Percentiles rank a stretch among this genome's conserved stretches.
Conservation (phyloP, 2,113 vertebrate genomes). For the Scytalopus superciliaris region DNA sequence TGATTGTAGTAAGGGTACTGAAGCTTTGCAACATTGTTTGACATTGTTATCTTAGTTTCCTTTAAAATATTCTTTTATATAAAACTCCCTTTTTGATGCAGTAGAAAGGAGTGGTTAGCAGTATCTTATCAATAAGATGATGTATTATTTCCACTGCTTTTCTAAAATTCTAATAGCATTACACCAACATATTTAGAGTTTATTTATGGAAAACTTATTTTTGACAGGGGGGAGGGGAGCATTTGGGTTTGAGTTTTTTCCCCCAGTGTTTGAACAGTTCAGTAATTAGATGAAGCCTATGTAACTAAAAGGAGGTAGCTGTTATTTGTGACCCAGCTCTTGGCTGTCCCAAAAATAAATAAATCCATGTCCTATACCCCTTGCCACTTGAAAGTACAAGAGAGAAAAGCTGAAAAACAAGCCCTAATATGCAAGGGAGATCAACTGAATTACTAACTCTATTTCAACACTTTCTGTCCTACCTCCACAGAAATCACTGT, state of each 20-base stretch:
- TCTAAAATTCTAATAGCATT: neutral
- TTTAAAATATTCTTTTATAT: neutral
- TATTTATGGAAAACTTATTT: neutral
- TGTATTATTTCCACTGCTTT: neutral
- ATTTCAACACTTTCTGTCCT: neutral
- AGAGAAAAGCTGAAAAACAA: neutral
- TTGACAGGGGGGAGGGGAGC: rapidly evolving
- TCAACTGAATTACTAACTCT: neutral
- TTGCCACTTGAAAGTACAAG: neutral
- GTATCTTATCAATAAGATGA: neutral
- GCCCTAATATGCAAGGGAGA: neutral
- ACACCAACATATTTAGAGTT: neutral
- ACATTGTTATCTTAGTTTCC: neutral
- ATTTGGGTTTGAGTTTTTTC: neutral
- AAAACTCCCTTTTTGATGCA: neutral
- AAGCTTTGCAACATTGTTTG: neutral
- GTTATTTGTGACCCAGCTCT: neutral
- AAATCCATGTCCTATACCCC: neutral
- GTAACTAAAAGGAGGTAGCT: neutral
- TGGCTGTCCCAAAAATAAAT: neutral
- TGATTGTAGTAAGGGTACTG: neutral
- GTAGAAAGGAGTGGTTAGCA: neutral
- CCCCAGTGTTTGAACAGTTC: neutral
- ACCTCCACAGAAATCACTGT: neutral
- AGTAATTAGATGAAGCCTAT: neutral